These are phyloP conservation scores for Drosophila robusta DNA, from an alignment of 2,888 invertebrate genomes.

Conservation along the genomic window DNA sequence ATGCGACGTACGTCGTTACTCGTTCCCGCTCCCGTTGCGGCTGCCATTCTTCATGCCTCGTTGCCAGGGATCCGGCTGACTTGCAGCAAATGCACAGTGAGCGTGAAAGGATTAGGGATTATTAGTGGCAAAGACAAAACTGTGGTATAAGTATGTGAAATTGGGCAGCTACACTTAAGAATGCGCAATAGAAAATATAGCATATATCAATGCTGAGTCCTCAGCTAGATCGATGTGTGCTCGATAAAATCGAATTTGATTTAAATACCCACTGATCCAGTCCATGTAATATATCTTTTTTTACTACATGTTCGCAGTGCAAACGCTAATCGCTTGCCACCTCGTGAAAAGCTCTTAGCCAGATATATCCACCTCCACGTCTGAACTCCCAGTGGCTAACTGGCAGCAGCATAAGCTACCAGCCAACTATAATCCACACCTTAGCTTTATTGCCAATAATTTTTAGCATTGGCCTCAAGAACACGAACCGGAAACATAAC, in stretches of 20 bases:
- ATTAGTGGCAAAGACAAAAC: constrained; percentile 69
- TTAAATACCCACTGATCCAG: not conserved
- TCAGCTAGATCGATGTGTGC: no score
- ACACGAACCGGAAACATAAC: constrained; percentile 84
- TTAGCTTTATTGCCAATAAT: constrained; percentile 80
- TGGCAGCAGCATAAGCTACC: constrained; percentile 50
- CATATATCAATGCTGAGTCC: no score
- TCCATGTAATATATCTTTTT: constrained; percentile 2
- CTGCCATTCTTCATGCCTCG: constrained; percentile 36
- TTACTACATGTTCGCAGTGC: constrained; percentile 7
- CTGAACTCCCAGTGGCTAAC: constrained; percentile 37
- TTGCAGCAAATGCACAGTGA: constrained; percentile 77
- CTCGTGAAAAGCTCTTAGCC: constrained; percentile 2
- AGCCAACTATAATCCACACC: constrained; percentile 80
- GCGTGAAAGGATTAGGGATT: constrained; percentile 84
- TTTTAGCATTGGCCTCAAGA: constrained; percentile 66
- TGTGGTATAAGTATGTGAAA: constrained; percentile 19
- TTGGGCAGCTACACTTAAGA: not conserved
- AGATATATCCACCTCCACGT: constrained; percentile 15
- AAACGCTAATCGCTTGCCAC: constrained; percentile 43
- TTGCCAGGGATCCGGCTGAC: constrained; percentile 25
- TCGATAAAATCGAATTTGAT: no score
- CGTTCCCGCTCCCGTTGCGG: constrained; percentile 22
- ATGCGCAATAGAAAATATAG: not conserved
- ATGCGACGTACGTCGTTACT: constrained; percentile 68